Evolutionary conservation across 1,140 invertebrate genomes (phyloP), one percentile per base, ranked within the genome.

Genomic region (Drosophila obscura): DNA sequence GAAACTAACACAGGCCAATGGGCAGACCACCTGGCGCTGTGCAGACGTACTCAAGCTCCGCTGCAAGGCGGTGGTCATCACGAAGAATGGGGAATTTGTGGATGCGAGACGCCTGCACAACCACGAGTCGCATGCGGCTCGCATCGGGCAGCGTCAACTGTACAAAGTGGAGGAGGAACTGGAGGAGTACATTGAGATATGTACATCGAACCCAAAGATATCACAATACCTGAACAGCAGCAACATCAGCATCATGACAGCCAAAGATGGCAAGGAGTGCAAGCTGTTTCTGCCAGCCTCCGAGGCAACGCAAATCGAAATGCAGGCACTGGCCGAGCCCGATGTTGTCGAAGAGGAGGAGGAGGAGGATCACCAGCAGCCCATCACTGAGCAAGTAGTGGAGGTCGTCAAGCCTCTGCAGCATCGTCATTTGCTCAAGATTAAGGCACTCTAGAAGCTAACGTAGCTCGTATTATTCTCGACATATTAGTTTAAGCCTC

Each of bases 11-110:
- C 90, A 91, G 28, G 85, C 82, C 13, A 91, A 91, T 55, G 90
- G 90, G 13, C 90, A 91, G 28, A 91, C 90, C 4, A 91, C 90
- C 9, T 91, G 90, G 90, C 66, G 90, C 1, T 91, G 90, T 64
- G 80, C 71, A 0, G 90, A 91, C 53, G 85, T 90, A 1, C 60
- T 87, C 0, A 91, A 91, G 46, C 58, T 81, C 2, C 80, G 82
- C 26, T 91, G 90, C 75, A 88, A 81, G 69, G 90, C 90, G 11
- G 90, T 91, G 24, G 87, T 90, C 19, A 90, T 91, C 26, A 91
- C 89, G n/a, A 81, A 75, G 44, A 64, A 74, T 28, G 83, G 78
- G 0, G 50, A 68, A n/a, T 81, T 91, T 8, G 9, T 91, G 8
- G 77, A 77, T 45, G 74, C 77, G 5, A 53, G 80, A 5, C 73